phyloP scores from a whole-genome alignment of 2,888 invertebrate genomes.

The Tenthredo scrophulariae region DNA sequence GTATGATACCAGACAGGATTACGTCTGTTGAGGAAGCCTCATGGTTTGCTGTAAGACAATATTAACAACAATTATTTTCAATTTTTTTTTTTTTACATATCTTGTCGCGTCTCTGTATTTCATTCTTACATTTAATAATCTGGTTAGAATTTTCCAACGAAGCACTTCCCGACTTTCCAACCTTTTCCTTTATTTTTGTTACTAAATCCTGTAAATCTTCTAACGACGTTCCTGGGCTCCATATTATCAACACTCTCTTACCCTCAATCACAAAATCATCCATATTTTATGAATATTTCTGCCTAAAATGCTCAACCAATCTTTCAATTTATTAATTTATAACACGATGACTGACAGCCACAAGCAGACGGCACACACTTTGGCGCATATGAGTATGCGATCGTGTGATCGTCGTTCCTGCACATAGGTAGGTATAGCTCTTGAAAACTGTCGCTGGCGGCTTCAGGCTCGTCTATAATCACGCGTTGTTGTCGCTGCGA shows the following conservation, averaged over 20 bases:
- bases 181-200: conserved; percentile 78
- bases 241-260: conserved; percentile 81
- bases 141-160: conserved; percentile 83
- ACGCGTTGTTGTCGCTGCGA: neutral
- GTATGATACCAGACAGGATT: conserved; percentile 79
- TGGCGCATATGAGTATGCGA: no score
- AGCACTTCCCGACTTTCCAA: conserved; percentile 79
- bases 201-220: conserved; percentile 79
- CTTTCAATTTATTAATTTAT: neutral
- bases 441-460: neutral
- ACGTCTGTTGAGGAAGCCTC: conserved; percentile 82
- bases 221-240: conserved; percentile 80
- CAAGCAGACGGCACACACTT: conserved; percentile 1
- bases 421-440: no score
- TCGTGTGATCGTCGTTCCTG: no score
- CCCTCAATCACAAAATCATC: conserved; percentile 72
- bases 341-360: conserved; percentile 23
- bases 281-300: neutral
- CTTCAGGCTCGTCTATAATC: neutral
- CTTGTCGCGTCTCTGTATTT: neutral
- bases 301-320: neutral
- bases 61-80: conserved; percentile 23
- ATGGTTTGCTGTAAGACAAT: conserved; percentile 79
- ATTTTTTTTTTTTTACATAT: neutral
- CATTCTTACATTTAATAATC: conserved; percentile 81